Base-by-base conservation (phyloP, 2,888 invertebrate genomes). In the Catocala nupta region DNA sequence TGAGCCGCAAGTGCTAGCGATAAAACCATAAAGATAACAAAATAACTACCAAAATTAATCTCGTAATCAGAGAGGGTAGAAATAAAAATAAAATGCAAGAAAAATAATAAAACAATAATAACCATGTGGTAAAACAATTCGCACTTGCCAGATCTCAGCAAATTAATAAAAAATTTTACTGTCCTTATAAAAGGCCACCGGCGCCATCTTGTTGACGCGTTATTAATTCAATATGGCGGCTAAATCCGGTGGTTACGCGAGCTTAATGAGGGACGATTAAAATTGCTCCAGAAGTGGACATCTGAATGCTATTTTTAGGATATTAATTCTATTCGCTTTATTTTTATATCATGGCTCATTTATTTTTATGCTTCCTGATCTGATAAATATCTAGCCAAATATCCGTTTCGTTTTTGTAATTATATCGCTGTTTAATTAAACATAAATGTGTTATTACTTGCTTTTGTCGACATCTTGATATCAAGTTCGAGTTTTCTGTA, bases 201-300 rank as follows among this genome's bases (percentile, higher is more conserved):
- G 1, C 71, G 73, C 70, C 56, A 57, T 43, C 42, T 57, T 57
- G 50, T 88, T 89, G 84, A 83, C 79, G 87, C 78, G 81, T 84
- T 90, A 92, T 91, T 89, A 92, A 93, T 93, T 90, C 91, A 93
- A 93, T 87, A 92, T 92, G 93, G 91, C 88, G 70, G 74, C 76
- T 82, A 88, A 90, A 88, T 84, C 82, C 82, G 82, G 87, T 83
- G 91, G 90, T 88, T 89, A 89, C 88, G 89, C 87, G 84, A 85
- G 87, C 88, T 90, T 92, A 92, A 93, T 92, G 92, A 92, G 89
- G 73, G 80, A 81, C 89, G 90, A 92, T 92, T 92, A 90, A 91
- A 91, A 90, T 88, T 85, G 86, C 81, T 86, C 77, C 80, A 76
- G 86, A 82, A 86, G 88, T 87, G 82, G 81, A 80, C 83, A 85